Evolutionary conservation across 2,888 invertebrate species (phyloP), one percentile per base, ranked within the genome.

Genomic region (Xestia xanthographa): DNA sequence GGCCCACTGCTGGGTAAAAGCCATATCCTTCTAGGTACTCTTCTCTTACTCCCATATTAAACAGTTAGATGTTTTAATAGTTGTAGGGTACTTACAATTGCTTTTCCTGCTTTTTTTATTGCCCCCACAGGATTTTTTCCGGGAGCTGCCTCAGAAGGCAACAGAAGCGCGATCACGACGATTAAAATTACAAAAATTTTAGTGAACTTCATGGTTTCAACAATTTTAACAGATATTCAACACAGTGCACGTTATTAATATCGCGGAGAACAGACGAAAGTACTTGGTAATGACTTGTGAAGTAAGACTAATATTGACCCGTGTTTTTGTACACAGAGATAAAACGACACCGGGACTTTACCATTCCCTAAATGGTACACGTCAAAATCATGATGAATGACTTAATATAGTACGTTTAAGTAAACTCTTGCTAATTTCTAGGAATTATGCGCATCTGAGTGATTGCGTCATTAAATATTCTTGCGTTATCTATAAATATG

Each of bases 71-170:
- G 9, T 11, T 2, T 34, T 34, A 50, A 53, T 38, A 38, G 38
- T 38, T 38, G 38, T 38, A 38, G 1, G n/a, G 41, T 41, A 41
- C 77, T 78, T 43, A 78, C 77, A 29, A 78, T 43, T 50, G 65
- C 72, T 79, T 0, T 58, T 58, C 79, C 77, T 3, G 79, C 72
- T 50, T 79, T 79, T 38, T 66, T 50, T 2, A 79, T 79, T 17
- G 77, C 78, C 26, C 11, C 0, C 6, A 92, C 79, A 0, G 92
- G 93, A 79, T 93, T 91, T 84, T 91, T 93, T 14, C 87, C 90
- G 0, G 92, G 92, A 26, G 90, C 88, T 5, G 89, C 88, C 14
- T 89, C 87, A 71, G 75, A 79, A 17, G 85, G 76, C 14, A 84
- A 65, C 22, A 90, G 53, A 38, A 88, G 72, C 4, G 85, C 73